Evolutionary conservation across 2,888 invertebrate species (phyloP).

Genomic region (Rhopalosiphum nymphaeae): DNA sequence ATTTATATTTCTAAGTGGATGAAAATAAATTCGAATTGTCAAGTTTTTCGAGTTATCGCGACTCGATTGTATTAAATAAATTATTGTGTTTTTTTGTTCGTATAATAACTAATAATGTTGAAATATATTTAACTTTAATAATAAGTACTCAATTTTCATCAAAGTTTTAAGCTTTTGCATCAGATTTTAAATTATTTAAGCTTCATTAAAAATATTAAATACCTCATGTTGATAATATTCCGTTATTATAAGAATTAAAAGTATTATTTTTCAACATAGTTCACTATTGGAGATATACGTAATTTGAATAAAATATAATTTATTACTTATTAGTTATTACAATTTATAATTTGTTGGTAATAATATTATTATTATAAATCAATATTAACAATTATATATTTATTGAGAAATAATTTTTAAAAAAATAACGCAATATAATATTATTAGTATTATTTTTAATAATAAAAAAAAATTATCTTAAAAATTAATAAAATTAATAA

Average conservation of each 20-base stretch:
- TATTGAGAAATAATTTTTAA: neutral
- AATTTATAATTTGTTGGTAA: too few species aligned
- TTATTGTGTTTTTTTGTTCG: neutral
- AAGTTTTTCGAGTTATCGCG: too few species aligned
- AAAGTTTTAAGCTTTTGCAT: neutral
- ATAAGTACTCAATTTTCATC: neutral
- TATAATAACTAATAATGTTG: neutral
- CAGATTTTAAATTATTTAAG: neutral
- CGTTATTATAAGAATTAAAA: neutral
- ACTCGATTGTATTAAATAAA: neutral
- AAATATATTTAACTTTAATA: neutral
- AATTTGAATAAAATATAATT: too few species aligned
- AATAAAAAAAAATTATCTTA: too few species aligned
- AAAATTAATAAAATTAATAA: too few species aligned
- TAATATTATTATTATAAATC: too few species aligned
- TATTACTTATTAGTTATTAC: too few species aligned
- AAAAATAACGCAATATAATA: neutral
- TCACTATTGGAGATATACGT: too few species aligned
- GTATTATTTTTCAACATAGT: too few species aligned
- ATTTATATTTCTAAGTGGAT: too few species aligned
- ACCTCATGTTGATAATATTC: neutral
- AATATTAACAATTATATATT: too few species aligned
- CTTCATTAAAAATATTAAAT: neutral
- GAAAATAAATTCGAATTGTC: too few species aligned
- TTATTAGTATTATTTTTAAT: neutral